A percentile compares a stretch with the other conserved stretches of the same genome.
Conservation (phyloP, 2,113 vertebrate genomes). For the Phocoena sinus region DNA sequence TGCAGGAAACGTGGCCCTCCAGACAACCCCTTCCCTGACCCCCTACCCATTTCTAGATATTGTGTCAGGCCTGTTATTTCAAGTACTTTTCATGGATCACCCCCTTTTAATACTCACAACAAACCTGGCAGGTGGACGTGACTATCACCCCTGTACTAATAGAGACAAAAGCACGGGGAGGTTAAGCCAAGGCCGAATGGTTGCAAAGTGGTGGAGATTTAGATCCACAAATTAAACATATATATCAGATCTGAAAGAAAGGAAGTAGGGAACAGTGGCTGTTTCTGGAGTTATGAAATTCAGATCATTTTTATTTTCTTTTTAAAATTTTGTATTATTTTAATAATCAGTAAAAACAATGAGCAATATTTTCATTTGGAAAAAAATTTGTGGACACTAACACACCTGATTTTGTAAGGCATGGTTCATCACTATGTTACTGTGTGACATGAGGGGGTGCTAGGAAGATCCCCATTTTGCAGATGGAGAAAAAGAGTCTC, state of each 20-base stretch:
- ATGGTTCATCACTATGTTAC: rapidly evolving
- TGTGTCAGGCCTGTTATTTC: neutral
- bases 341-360: neutral
- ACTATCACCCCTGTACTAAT: too few species aligned
- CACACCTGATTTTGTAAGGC: neutral
- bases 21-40: too few species aligned
- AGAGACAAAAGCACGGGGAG: neutral
- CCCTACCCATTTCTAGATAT: too few species aligned
- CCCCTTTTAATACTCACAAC: neutral
- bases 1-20: neutral
- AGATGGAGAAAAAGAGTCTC: neutral
- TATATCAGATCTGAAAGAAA: neutral
- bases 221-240: neutral
- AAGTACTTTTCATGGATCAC: neutral
- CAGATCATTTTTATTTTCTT: neutral
- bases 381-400: neutral
- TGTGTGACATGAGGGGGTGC: rapidly evolving
- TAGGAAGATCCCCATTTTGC: neutral
- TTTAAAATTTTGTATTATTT: neutral
- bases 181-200: neutral
- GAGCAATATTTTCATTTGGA: neutral
- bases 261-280: neutral
- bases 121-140: neutral
- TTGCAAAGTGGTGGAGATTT: neutral
- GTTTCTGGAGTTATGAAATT: neutral